A percentile compares a stretch with the other conserved stretches of the same genome.
Evolutionary conservation across 2,113 vertebrate species (phyloP).

Genomic region (Clarias magur): DNA sequence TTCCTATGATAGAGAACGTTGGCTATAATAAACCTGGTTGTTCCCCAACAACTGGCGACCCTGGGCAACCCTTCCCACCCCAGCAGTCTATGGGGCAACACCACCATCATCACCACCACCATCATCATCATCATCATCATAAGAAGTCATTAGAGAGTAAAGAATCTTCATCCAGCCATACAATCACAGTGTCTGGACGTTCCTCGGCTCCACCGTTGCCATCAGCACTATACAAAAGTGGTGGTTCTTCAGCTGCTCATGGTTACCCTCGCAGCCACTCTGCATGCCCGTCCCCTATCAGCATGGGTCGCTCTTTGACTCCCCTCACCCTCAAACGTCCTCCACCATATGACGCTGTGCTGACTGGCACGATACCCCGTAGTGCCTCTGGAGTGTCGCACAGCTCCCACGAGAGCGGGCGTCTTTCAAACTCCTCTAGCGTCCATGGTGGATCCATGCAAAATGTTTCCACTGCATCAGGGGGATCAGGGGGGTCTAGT

Average conservation of each 20-base stretch:
- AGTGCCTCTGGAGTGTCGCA: slow-evolving; percentile 84
- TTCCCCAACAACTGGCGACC: slow-evolving; percentile 59
- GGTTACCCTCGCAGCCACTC: slow-evolving; percentile 92
- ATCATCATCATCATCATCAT: slow-evolving; percentile 65
- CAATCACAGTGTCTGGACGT: slow-evolving; percentile 78
- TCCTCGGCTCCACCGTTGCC: slow-evolving; percentile 89
- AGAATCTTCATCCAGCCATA: slow-evolving; percentile 75
- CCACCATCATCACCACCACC: slow-evolving; percentile 71
- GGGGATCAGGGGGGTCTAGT: slow-evolving; percentile 45
- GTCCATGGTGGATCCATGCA: slow-evolving; percentile 80
- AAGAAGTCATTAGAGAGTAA: slow-evolving; percentile 67
- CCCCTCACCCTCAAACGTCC: slow-evolving; percentile 92
- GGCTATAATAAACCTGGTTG: slow-evolving; percentile 80
- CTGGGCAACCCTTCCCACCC: slow-evolving; percentile 35
- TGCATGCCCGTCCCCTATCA: slow-evolving; percentile 90
- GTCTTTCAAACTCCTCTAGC: slow-evolving; percentile 79
- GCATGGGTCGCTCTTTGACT: slow-evolving; percentile 87
- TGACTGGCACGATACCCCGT: slow-evolving; percentile 85
- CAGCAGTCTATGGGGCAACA: slow-evolving; percentile 47
- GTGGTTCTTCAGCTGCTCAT: slow-evolving; percentile 77
- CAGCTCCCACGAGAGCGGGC: slow-evolving; percentile 72
- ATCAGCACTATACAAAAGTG: slow-evolving; percentile 82
- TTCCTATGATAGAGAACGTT: slow-evolving; percentile 85
- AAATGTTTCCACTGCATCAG: slow-evolving; percentile 70
- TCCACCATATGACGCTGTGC: slow-evolving; percentile 88